These are phyloP conservation scores for Cottoperca gobio DNA, from an alignment of 2,797 vertebrate genomes.

Conservation along the genomic window DNA sequence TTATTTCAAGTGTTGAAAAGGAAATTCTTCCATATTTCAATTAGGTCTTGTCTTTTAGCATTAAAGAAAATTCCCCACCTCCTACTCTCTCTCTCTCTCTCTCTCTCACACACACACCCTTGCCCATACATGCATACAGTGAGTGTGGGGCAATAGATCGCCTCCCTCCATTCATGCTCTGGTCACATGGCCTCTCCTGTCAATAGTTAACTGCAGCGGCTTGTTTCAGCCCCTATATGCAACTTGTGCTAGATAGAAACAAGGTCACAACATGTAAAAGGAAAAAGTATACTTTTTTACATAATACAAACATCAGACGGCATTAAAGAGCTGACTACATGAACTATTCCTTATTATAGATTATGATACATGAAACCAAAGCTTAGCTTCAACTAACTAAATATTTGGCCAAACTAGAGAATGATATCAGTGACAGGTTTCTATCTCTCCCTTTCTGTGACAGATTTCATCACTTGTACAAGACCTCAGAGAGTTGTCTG, in stretches of 20 bases:
- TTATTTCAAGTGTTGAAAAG: background rate
- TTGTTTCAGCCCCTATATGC: slow-evolving; percentile 43
- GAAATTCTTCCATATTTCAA: background rate
- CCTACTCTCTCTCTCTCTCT: slow-evolving; percentile 14
- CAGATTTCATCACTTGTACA: slow-evolving; percentile 43
- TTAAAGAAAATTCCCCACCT: slow-evolving; percentile 10
- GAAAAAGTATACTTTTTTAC: slow-evolving; percentile 7
- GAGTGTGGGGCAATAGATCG: slow-evolving; percentile 48
- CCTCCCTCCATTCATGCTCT: slow-evolving; percentile 72
- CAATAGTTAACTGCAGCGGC: slow-evolving; percentile 76
- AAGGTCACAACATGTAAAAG: slow-evolving; percentile 57
- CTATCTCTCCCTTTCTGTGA: slow-evolving; percentile 8
- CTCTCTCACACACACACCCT: slow-evolving; percentile 30
- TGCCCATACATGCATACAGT: slow-evolving; percentile 13
- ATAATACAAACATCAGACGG: background rate
- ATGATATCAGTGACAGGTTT: slow-evolving; percentile 13
- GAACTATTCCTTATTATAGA: background rate
- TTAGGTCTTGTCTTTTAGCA: slow-evolving; percentile 23
- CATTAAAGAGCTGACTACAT: background rate
- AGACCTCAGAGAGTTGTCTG: slow-evolving; percentile 57
- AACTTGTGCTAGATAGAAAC: slow-evolving; percentile 54
- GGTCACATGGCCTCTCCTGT: slow-evolving; percentile 71
- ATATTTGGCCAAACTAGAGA: background rate
- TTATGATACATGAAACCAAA: background rate
- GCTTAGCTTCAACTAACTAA: background rate